These are phyloP conservation scores for Nibea albiflora DNA, from an alignment of 2,113 vertebrate species.

Conservation along the genomic window DNA sequence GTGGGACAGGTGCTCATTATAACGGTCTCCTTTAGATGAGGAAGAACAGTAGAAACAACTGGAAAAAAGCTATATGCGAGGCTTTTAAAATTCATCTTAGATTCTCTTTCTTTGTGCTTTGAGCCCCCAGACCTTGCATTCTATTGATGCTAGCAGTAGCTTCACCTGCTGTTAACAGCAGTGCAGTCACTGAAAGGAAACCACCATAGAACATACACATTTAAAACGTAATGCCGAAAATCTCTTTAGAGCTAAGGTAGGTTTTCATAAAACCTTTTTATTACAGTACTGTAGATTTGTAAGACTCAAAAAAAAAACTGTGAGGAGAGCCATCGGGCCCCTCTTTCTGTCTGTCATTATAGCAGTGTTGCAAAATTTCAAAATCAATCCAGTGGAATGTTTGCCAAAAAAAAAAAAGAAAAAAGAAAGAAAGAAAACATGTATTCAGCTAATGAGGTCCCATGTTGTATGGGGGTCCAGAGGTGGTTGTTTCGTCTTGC, in stretches of 20 bases:
- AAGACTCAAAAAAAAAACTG: too few relatives aligned
- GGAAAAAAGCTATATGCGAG: background rate
- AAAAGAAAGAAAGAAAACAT: background rate
- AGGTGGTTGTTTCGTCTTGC: background rate
- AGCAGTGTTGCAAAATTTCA: background rate
- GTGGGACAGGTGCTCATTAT: constrained; percentile 8
- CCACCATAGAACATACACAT: background rate
- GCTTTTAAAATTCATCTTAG: constrained; percentile 4
- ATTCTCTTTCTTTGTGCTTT: constrained; percentile 6
- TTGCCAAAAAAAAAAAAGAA: background rate
- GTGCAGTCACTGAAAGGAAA: background rate
- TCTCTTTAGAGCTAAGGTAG: background rate
- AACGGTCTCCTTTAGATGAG: background rate
- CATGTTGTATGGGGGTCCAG: background rate
- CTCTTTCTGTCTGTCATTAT: background rate
- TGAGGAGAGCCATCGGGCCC: background rate
- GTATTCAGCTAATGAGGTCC: background rate
- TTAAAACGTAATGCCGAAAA: background rate
- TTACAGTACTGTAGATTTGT: background rate
- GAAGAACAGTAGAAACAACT: background rate
- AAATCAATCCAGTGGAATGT: background rate
- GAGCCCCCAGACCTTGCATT: background rate
- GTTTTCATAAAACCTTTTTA: background rate
- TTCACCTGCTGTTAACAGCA: background rate
- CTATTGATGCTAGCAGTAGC: background rate